Percentiles rank a stretch among this genome's conserved stretches.
phyloP scores from a whole-genome alignment of 2,888 invertebrate species.

The Leptinotarsa juncta region DNA sequence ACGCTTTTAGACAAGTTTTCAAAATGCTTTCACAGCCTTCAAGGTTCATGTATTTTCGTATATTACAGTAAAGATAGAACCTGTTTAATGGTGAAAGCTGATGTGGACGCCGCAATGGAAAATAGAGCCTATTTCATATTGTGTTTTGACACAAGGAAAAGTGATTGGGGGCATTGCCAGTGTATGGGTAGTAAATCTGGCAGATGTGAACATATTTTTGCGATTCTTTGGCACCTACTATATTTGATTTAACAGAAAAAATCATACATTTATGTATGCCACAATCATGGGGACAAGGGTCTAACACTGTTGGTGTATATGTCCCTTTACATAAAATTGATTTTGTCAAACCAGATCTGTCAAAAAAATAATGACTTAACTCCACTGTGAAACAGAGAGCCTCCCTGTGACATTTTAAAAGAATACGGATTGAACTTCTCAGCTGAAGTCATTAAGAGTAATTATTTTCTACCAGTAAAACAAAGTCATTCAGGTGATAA shows the following conservation, averaged over 20 bases:
- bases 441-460: neutral
- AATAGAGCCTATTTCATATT: neutral
- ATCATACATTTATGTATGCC: conserved; percentile 3
- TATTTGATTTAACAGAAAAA: conserved; percentile 8
- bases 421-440: conserved; percentile 1
- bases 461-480: conserved; percentile 1
- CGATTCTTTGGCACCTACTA: conserved; percentile 14
- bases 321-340: too few species aligned
- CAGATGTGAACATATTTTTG: conserved; percentile 5
- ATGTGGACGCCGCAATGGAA: conserved; percentile 13
- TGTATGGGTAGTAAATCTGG: conserved; percentile 9
- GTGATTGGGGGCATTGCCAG: neutral
- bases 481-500: neutral
- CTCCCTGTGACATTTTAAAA: neutral
- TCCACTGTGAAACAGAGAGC: too few species aligned
- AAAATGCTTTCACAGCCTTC: neutral
- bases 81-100: conserved; percentile 6
- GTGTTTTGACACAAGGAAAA: neutral
- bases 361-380: too few species aligned
- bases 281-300: too few species aligned
- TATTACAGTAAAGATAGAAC: conserved; percentile 1
- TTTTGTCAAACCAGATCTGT: too few species aligned
- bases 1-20: neutral
- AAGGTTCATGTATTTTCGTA: neutral
- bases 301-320: too few species aligned